Base-by-base conservation (phyloP, 2,888 invertebrate genomes). In the Papilio protenor region DNA sequence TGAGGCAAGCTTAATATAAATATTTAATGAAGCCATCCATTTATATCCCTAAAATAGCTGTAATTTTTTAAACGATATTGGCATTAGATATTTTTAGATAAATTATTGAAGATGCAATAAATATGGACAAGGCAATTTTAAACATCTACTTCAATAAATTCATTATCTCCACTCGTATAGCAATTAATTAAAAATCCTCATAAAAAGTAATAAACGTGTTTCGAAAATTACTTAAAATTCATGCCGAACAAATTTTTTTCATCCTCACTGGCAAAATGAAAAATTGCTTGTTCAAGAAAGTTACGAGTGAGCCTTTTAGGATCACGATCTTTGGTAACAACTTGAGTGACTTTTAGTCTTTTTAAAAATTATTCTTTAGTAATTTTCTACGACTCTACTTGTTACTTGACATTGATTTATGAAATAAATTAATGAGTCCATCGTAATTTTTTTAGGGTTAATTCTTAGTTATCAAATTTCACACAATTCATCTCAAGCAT, bases 201-300 rank as follows among this genome's bases (percentile, higher is more conserved):
- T 52, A n/a, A 73, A 23, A 73, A 73, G 57, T 73, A 57, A 73
- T 73, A 59, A 61, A 59, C 45, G 18, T 59, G 45, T 59, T 45
- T 27, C 59, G 18, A 61, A 73, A 73, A 33, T 73, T 57, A 64
- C 18, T 47, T 61, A 59, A 64, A 64, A 33, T 64, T 74, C 64
- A 49, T 21, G 64, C 5, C 27, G 47, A 64, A 74, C 64, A 74
- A 23, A 2, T 27, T 27, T 64, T 74, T 74, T 74, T 64, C 73
- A 16, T 49, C 64, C 59, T 64, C 11, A 64, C 3, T 74, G 74
- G 59, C 61, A 27, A 64, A 74, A 74, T 74, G 74, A 74, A 74
- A 49, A 64, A 74, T 74, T 47, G 74, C 74, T 64, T 74, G 49
- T 74, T 33, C 64, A 74, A 74, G 16, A 59, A 74, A 74, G 74